Evolutionary conservation across 2,113 vertebrate genomes (phyloP).

Genomic region (Sterna hirundo): DNA sequence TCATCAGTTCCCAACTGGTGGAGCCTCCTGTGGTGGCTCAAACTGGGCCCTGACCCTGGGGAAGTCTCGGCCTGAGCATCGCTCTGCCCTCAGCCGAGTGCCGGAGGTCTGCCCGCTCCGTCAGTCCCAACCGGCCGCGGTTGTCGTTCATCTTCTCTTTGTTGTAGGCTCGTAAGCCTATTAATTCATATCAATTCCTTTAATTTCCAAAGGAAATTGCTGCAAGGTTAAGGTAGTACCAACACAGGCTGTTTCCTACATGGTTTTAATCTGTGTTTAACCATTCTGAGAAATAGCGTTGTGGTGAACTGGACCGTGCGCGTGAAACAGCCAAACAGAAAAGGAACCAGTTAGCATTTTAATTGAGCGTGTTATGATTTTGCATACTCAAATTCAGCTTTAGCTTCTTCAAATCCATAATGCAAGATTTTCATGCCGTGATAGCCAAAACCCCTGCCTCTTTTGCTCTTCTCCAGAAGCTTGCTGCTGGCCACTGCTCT

Average conservation of each 20-base stretch:
- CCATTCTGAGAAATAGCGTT: background rate
- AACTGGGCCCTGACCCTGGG: accelerated
- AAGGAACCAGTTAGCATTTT: background rate
- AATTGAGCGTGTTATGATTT: background rate
- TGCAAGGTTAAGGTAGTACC: background rate
- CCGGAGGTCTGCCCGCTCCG: background rate
- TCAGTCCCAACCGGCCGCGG: accelerated
- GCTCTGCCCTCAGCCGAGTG: background rate
- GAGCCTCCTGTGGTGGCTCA: background rate
- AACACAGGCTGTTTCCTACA: background rate
- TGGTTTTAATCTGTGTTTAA: background rate
- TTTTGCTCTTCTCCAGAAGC: background rate
- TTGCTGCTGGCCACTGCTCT: background rate
- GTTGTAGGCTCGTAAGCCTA: background rate
- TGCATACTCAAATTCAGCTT: background rate
- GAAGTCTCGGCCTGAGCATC: background rate
- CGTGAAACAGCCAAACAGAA: background rate
- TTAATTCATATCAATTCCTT: background rate
- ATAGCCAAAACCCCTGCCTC: background rate
- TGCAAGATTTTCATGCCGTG: background rate
- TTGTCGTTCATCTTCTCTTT: background rate
- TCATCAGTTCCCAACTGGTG: background rate
- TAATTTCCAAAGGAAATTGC: constrained; percentile 14
- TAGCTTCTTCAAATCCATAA: background rate
- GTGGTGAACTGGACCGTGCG: background rate